Evolutionary conservation across 2,113 vertebrate species (phyloP), one percentile per base, ranked within the genome.

Genomic region (Channa argus): DNA sequence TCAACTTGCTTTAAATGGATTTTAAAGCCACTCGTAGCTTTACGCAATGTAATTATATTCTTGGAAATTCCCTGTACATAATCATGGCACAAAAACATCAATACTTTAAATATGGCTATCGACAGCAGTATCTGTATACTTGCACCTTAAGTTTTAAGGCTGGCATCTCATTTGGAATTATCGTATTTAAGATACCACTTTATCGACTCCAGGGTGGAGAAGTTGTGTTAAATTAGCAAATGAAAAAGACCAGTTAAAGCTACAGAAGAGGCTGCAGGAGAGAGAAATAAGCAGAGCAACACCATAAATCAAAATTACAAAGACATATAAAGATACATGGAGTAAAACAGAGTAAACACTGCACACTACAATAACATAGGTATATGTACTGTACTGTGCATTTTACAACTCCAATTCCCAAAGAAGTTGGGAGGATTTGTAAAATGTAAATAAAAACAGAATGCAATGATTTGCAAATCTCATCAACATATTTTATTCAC

Each of bases 231-330:
- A 1, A n/a, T 15, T 12, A 46, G 5, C 63, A 47, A 8, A 39
- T 11, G 13, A 45, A 60, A 45, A 0, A 61, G 4, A 45, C n/a
- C 50, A 15, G 11, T 63, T 37, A 14, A 13, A 62, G 24, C 49
- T 24, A 14, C 3, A 65, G 5, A 47, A 12, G 36, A n/a, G 5
- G 5, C 36, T 62, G 14, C 6, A 8, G 36, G 34, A 43, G 5
- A 55, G 12, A 37, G 60, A 39, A 50, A 44, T 9, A 53, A 37
- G 5, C 60, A 46, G 10, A 65, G n/a, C 5, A 38, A 33, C 5
- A 50, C 15, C 39, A 39, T 47, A 33, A 78, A 65, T 65, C 12
- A 14, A 49, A 50, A 63, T 56, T 47, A 37, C 3, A 55, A 10
- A 56, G 38, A 51, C 33, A 3, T 37, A 43, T 39, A 61, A 6